phyloP scores from a whole-genome alignment of 2,888 invertebrate species.

The Pachymerium ferrugineum region DNA sequence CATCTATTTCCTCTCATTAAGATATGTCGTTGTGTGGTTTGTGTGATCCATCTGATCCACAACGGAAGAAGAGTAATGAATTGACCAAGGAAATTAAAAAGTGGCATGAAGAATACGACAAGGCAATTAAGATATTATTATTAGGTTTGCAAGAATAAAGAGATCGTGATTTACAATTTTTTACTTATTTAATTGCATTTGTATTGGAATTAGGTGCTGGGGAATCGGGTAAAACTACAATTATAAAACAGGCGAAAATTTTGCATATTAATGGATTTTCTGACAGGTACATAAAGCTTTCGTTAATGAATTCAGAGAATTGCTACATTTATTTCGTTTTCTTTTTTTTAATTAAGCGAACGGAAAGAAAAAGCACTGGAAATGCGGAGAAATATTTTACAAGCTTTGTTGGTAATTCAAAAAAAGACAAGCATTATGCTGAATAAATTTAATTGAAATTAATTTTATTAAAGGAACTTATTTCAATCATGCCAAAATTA shows the following conservation, averaged over 20 bases:
- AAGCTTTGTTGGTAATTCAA: slow-evolving; percentile 60
- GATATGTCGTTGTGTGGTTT: background rate
- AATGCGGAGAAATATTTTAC: slow-evolving; percentile 68
- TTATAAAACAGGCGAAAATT: slow-evolving; percentile 81
- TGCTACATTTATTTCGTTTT: background rate
- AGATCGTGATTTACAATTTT: background rate
- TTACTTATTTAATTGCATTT: background rate
- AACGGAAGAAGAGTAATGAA: slow-evolving; percentile 39
- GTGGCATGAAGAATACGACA: slow-evolving; percentile 43
- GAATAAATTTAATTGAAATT: background rate
- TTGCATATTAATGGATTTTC: slow-evolving; percentile 72
- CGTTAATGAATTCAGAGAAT: slow-evolving; percentile 36
- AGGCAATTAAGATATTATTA: slow-evolving; percentile 43
- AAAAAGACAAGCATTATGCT: background rate
- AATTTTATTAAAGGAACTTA: slow-evolving; percentile 42
- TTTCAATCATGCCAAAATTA: slow-evolving; percentile 44
- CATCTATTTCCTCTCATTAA: no score
- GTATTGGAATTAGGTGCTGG: slow-evolving; percentile 57
- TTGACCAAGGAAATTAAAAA: slow-evolving; percentile 42
- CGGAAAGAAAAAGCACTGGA: slow-evolving; percentile 59
- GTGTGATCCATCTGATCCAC: background rate
- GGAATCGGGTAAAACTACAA: slow-evolving; percentile 78
- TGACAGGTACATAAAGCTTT: slow-evolving; percentile 54
- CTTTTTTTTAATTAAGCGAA: slow-evolving; percentile 54
- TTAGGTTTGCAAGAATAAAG: slow-evolving; percentile 40